Evolutionary conservation across 1,140 invertebrate species (phyloP).

Genomic region (Drosophila simulans): DNA sequence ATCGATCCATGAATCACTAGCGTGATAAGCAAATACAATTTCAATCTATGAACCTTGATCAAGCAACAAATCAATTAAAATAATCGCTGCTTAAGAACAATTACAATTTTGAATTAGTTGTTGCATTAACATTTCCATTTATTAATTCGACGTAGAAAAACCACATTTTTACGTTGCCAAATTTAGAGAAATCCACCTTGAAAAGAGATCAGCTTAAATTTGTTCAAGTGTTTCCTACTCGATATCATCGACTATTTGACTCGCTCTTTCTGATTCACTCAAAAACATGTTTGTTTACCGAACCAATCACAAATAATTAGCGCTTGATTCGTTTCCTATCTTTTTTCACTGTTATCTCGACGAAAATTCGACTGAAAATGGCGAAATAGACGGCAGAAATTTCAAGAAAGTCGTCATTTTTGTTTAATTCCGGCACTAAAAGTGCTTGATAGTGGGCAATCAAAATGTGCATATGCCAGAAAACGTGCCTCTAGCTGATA

Average conservation of each 20-base stretch:
- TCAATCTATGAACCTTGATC: conserved; percentile 9
- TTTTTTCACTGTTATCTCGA: conserved; percentile 16
- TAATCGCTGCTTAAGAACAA: too few species aligned
- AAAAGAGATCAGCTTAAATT: conserved; percentile 13
- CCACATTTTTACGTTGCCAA: conserved; percentile 4
- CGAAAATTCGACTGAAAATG: conserved; percentile 34
- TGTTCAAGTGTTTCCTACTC: conserved; percentile 34
- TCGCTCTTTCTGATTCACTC: conserved; percentile 19
- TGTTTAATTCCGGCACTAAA: conserved; percentile 3
- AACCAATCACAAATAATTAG: conserved; percentile 50
- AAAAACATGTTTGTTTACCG: conserved; percentile 50
- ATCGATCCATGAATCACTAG: conserved; percentile 19
- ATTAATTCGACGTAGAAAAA: not conserved
- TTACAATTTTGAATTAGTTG: too few species aligned
- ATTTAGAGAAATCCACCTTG: conserved; percentile 22
- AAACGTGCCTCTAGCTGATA: conserved; percentile 31
- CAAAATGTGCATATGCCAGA: conserved; percentile 7
- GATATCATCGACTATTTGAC: conserved; percentile 15
- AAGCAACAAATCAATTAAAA: not conserved
- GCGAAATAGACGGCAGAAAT: conserved; percentile 36
- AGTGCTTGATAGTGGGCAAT: conserved; percentile 4
- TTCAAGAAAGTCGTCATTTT: conserved; percentile 30
- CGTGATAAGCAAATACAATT: conserved; percentile 15
- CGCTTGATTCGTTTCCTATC: conserved; percentile 14
- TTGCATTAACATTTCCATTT: too few species aligned